Conservation (phyloP, 2,113 vertebrate species). For the Bagarius yarrelli region DNA sequence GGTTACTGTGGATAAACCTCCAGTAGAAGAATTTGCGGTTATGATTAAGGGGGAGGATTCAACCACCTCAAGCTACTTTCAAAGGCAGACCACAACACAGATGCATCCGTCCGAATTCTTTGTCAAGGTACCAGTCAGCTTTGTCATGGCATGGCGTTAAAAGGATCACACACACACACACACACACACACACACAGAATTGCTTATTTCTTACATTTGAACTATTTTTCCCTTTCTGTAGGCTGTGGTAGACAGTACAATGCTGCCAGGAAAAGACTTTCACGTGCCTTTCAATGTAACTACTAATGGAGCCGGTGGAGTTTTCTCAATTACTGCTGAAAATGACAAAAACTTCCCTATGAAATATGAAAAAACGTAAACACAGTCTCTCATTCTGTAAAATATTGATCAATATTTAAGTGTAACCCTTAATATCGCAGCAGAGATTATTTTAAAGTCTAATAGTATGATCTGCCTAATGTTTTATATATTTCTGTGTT, state of each 20-base stretch:
- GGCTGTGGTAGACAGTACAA: constrained; percentile 58
- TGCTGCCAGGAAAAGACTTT: constrained; percentile 62
- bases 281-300: constrained; percentile 59
- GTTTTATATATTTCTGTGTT: constrained; percentile 2
- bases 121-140: constrained; percentile 59
- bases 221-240: constrained; percentile 30
- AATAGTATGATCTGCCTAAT: background rate
- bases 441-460: background rate
- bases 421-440: background rate
- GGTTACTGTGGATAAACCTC: constrained; percentile 58
- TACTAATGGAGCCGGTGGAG: constrained; percentile 56
- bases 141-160: too few species aligned
- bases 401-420: background rate
- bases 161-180: background rate
- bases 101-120: constrained; percentile 67
- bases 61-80: constrained; percentile 59
- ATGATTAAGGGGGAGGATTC: constrained; percentile 63
- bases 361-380: constrained; percentile 47
- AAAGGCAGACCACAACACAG: constrained; percentile 71
- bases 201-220: background rate
- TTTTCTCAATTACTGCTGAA: constrained; percentile 52
- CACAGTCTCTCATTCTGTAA: background rate
- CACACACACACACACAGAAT: background rate
- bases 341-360: constrained; percentile 62
- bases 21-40: constrained; percentile 67